Base-by-base conservation (phyloP, 1,140 invertebrate species). In the Caerostris darwini region DNA sequence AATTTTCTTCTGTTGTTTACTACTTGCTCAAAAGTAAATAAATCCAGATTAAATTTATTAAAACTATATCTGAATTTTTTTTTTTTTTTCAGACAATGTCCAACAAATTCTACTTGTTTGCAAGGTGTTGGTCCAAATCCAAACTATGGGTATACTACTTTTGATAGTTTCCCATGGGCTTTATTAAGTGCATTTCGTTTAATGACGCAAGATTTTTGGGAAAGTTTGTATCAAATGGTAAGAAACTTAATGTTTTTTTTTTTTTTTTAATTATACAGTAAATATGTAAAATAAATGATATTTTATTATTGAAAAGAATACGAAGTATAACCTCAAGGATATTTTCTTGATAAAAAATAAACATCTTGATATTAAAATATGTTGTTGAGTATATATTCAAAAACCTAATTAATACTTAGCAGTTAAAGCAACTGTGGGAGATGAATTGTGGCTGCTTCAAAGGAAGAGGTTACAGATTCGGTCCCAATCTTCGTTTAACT, bases 151-250 rank as follows among this genome's bases (percentile, higher is more conserved):
- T 99, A 99, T 96, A 99, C 99, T 94, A 99, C 98, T 96, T 99
- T 99, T 96, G 99, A 99, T 96, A 99, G 98, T 77, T 99, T 99
- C 96, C 98, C 98, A 90, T 99, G 98, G 98, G 98, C 99, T 67
- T 97, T 99, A 95, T 97, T 99, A 91, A 99, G 98, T 95, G 98
- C 99, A 83, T 99, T 99, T 97, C 97, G 99, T 95, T 97, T 99
- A 86, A 99, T 99, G 99, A 99, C 99, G 50, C 99, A 99, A 96
- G 99, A 99, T 97, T 99, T 98, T 96, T 99, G 99, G 99, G 99
- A 99, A 96, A 99, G 99, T 96, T 97, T 99, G 95, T 99, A 99
- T 96, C 98, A 99, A 97, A 96, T 99, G 97, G 97, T 95, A 82
- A 82, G 94, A 85, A 8, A 7, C 50, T 81, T 81, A 50, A 50